Evolutionary conservation across 2,888 invertebrate species (phyloP).

Genomic region (Drosophila fulvimacula): DNA sequence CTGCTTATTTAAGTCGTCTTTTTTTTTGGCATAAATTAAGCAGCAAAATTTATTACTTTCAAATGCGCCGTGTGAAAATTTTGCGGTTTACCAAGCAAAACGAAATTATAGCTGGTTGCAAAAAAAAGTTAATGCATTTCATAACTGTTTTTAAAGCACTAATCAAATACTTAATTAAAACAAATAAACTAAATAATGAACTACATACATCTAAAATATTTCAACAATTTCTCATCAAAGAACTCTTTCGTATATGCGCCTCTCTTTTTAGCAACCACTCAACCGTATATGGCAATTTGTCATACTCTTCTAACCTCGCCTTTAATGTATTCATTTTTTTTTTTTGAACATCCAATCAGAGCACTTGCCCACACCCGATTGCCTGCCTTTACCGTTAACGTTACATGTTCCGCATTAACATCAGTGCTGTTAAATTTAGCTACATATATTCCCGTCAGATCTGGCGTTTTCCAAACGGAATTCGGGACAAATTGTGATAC

Average conservation of each 20-base stretch:
- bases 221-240: not conserved
- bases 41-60: conserved; percentile 68
- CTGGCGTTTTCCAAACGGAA: no score
- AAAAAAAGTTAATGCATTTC: not conserved
- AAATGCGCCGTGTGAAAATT: conserved; percentile 65
- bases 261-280: not conserved
- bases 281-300: not conserved
- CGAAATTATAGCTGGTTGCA: not conserved
- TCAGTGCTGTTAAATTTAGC: no score
- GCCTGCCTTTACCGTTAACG: not conserved
- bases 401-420: conserved; percentile 1
- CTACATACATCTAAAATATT: not conserved
- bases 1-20: conserved; percentile 34
- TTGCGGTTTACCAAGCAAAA: conserved; percentile 23
- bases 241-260: not conserved
- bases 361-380: conserved; percentile 8
- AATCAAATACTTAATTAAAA: conserved; percentile 6
- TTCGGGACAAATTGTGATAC: no score
- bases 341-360: conserved; percentile 7
- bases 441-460: no score
- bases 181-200: conserved; percentile 4
- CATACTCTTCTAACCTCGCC: conserved; percentile 1
- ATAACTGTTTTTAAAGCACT: not conserved
- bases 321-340: not conserved
- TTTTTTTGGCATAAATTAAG: conserved; percentile 60